Base-by-base conservation (phyloP, 2,888 invertebrate genomes). In the Ferrisia virgata region DNA sequence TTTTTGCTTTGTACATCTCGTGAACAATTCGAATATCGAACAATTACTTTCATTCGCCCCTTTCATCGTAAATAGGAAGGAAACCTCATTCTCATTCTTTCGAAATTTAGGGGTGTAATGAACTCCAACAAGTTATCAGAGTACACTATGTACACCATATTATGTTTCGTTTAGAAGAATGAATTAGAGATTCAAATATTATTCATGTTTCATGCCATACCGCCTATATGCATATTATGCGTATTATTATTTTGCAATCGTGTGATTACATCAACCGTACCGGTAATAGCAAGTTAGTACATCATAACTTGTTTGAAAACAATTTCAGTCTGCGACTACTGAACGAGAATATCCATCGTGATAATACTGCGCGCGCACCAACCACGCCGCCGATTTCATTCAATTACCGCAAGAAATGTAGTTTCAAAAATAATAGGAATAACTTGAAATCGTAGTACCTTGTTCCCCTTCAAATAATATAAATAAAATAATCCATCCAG, bases 231-330 rank as follows among this genome's bases (percentile, higher is more conserved):
- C 18, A 28, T 18, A 36, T 22, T n/a, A 28, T 31, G 31, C 33
- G 13, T 22, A 53, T 53, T 53, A 18, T 69, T 28, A 31, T 76
- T 76, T 76, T 36, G 72, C 72, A 76, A 76, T 76, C 72, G 33
- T 11, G 72, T 11, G 72, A 76, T 76, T 76, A 76, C 72, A 76
- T 76, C 72, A 53, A 53, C 53, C 22, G 28, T 4, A 36, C 72
- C 72, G 72, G 72, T 36, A 76, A 76, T 33, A 76, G 36, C 72
- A 76, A 36, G 72, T 76, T 76, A 76, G n/a, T 76, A 76, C 36
- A 76, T n/a, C 72, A 76, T 76, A 36, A 76, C 72, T 76, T 33
- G 72, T 76, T 76, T 76, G 6, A 31, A 8, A 76, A 76, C 28
- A 11, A 36, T 36, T 76, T 36, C 36, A 1, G 9, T n/a, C 15